Percentiles rank a stretch among this genome's conserved stretches.
These are phyloP conservation scores for Falcunculus frontatus DNA, from an alignment of 2,113 vertebrate genomes.

Conservation along the genomic window DNA sequence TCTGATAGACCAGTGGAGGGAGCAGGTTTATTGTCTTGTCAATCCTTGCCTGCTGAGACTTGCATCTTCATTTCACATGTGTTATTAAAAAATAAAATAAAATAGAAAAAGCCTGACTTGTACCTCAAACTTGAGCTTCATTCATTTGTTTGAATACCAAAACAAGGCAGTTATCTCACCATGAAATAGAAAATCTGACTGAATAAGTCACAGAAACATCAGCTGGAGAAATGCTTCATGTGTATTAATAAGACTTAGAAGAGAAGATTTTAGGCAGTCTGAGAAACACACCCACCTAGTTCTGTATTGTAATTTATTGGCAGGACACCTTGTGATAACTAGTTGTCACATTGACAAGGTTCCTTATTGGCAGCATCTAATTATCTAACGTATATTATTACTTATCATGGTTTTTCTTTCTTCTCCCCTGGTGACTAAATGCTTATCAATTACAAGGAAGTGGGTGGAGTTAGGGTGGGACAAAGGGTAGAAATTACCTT, in stretches of 20 bases:
- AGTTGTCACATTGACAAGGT: not conserved
- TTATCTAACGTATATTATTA: not conserved
- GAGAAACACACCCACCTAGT: not conserved
- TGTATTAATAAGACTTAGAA: not conserved
- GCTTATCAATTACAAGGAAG: not conserved
- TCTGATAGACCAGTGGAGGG: not conserved
- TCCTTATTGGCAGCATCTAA: not conserved
- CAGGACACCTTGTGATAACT: not conserved
- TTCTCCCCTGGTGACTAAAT: not conserved
- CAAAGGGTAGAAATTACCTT: not conserved
- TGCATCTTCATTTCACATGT: not conserved
- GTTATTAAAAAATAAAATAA: not conserved
- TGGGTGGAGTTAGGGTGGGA: constrained; percentile 4
- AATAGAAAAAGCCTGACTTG: not conserved
- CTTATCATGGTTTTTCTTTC: not conserved
- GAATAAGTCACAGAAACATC: not conserved
- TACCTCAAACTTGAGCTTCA: not conserved
- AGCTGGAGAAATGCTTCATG: not conserved
- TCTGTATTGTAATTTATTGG: not conserved
- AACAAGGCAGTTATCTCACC: not conserved
- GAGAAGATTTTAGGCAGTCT: not conserved
- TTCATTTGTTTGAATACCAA: not conserved
- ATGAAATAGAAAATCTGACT: not conserved
- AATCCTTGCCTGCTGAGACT: not conserved
- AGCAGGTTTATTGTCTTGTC: not conserved